These are phyloP conservation scores for Rhinolophus ferrumequinum DNA, from an alignment of 2,113 vertebrate species.

Conservation along the genomic window DNA sequence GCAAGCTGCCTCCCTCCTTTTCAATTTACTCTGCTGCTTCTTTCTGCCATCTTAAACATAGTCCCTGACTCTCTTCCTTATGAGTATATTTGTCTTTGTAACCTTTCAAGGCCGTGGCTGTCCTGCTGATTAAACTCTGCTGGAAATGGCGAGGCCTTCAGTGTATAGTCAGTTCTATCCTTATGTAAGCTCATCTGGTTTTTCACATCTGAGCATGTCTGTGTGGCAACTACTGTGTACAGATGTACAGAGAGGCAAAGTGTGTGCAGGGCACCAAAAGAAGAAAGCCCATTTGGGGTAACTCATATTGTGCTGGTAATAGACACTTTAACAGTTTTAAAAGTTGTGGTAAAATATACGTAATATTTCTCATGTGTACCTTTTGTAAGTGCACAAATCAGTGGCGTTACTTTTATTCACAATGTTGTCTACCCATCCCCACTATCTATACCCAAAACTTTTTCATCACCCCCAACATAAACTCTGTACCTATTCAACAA, in stretches of 20 bases:
- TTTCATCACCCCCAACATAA: neutral
- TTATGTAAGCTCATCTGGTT: slow-evolving; percentile 28
- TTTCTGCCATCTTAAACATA: neutral
- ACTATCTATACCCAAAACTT: neutral
- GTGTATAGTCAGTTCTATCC: neutral
- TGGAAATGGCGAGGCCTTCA: neutral
- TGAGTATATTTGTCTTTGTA: neutral
- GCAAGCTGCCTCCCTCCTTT: neutral
- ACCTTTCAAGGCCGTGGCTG: neutral
- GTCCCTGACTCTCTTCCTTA: neutral
- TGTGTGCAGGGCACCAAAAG: neutral
- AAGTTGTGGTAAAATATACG: neutral
- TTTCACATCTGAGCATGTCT: slow-evolving; percentile 3
- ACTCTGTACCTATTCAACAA: neutral
- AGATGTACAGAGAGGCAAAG: neutral
- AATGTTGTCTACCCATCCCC: neutral
- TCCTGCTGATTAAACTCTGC: neutral
- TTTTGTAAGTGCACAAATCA: slow-evolving; percentile 1
- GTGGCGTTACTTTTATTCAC: neutral
- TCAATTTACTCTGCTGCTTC: neutral
- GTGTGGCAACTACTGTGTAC: neutral
- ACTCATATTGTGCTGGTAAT: slow-evolving; percentile 8
- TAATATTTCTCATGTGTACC: neutral
- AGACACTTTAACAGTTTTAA: neutral
- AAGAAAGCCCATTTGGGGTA: neutral